Conservation (phyloP, 2,797 vertebrate species). For the Chiloscyllium punctatum region DNA sequence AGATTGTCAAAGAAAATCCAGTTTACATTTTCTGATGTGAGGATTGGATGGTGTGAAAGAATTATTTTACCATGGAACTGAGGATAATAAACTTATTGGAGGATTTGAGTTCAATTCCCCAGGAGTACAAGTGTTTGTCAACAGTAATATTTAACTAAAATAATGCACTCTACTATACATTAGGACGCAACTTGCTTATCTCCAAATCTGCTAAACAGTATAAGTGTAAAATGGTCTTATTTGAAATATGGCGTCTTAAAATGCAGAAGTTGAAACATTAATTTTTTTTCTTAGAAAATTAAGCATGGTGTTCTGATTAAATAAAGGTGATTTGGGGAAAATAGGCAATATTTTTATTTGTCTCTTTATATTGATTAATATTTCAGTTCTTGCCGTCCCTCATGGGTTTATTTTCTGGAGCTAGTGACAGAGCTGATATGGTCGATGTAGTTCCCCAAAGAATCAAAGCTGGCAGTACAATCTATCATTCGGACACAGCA, state of each 20-base stretch:
- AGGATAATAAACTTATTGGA: neutral
- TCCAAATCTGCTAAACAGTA: neutral
- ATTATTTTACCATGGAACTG: neutral
- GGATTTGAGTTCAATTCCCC: neutral
- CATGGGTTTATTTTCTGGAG: neutral
- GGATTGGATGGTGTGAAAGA: neutral
- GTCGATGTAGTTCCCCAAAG: neutral
- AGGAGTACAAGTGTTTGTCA: neutral
- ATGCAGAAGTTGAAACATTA: neutral
- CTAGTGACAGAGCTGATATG: too few relatives aligned
- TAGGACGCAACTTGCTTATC: neutral
- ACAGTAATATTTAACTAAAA: neutral
- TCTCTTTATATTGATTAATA: neutral
- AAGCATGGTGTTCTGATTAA: neutral
- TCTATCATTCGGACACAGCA: neutral
- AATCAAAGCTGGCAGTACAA: neutral
- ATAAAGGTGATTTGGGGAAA: neutral
- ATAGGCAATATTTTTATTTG: neutral
- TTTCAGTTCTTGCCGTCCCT: neutral
- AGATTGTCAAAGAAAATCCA: neutral
- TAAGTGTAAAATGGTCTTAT: neutral
- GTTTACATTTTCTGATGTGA: constrained; percentile 3
- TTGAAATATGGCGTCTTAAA: neutral
- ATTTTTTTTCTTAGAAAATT: neutral
- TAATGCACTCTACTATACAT: neutral